Percentiles rank a stretch among this genome's conserved stretches.
phyloP scores from a whole-genome alignment of 2,888 invertebrate genomes.

The Anoncus sp. region DNA sequence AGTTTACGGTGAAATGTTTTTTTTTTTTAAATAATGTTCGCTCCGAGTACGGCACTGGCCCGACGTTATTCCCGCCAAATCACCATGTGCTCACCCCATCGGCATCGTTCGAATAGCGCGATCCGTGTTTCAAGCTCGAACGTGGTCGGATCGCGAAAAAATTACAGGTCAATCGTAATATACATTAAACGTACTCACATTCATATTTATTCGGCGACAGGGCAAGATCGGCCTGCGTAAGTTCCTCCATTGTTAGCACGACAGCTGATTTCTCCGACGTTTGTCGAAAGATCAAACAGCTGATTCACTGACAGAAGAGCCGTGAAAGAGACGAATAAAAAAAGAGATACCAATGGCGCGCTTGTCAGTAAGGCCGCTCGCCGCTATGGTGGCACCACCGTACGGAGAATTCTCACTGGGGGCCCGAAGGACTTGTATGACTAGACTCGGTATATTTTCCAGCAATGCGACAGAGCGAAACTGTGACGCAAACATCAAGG shows the following conservation, averaged over 20 bases:
- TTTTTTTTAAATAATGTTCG: too few relatives aligned
- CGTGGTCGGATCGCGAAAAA: not conserved
- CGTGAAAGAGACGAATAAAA: not conserved
- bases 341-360: slow-evolving; percentile 41
- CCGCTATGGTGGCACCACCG: slow-evolving; percentile 63
- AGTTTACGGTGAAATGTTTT: not conserved
- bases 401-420: slow-evolving; percentile 31
- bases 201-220: slow-evolving; percentile 91
- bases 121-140: not conserved
- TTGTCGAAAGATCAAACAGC: slow-evolving; percentile 41
- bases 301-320: slow-evolving; percentile 76
- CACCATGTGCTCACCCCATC: slow-evolving; percentile 33
- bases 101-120: not conserved
- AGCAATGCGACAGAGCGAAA: too few relatives aligned
- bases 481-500: too few relatives aligned
- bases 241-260: slow-evolving; percentile 74
- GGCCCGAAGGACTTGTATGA: slow-evolving; percentile 28
- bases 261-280: too few relatives aligned
- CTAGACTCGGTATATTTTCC: too few relatives aligned
- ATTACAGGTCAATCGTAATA: not conserved
- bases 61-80: slow-evolving; percentile 57
- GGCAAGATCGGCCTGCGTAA: slow-evolving; percentile 86
- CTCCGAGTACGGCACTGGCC: slow-evolving; percentile 55
- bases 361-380: slow-evolving; percentile 18
- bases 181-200: slow-evolving; percentile 86